These are phyloP conservation scores for Chionis minor DNA, from an alignment of 2,113 vertebrate genomes.

Conservation along the genomic window DNA sequence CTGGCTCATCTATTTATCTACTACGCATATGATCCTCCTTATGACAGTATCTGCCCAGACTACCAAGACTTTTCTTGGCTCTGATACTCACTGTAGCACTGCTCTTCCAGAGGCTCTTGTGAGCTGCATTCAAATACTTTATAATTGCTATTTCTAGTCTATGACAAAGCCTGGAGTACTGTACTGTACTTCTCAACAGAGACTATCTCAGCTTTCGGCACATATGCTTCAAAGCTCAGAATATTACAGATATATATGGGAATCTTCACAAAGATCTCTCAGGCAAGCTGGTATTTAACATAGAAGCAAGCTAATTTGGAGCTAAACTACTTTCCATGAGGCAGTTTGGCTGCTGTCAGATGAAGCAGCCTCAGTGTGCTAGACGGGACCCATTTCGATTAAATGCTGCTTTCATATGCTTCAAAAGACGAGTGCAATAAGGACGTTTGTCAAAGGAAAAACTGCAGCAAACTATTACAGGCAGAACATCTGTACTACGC, in stretches of 20 bases:
- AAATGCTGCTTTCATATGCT: constrained; percentile 78
- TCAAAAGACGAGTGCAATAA: constrained; percentile 74
- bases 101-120: constrained; percentile 57
- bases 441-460: constrained; percentile 81
- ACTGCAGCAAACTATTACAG: constrained; percentile 76
- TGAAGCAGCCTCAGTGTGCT: constrained; percentile 68
- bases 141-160: constrained; percentile 67
- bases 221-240: constrained; percentile 79
- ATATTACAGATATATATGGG: constrained; percentile 76
- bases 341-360: constrained; percentile 82
- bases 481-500: constrained; percentile 78
- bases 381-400: constrained; percentile 74
- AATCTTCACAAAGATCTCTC: constrained; percentile 74
- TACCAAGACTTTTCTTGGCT: not conserved
- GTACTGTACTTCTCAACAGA: constrained; percentile 69
- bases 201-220: constrained; percentile 68
- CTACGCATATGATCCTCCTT: not conserved
- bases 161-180: constrained; percentile 68
- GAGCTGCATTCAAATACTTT: constrained; percentile 63
- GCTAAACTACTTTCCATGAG: constrained; percentile 78
- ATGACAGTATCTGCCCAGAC: not conserved
- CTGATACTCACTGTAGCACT: not conserved
- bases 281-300: constrained; percentile 85
- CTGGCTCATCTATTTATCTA: not conserved
- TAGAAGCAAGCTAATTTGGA: constrained; percentile 79